These are phyloP conservation scores for Eumerus sabulonum DNA, from an alignment of 2,888 invertebrate species.

Conservation along the genomic window DNA sequence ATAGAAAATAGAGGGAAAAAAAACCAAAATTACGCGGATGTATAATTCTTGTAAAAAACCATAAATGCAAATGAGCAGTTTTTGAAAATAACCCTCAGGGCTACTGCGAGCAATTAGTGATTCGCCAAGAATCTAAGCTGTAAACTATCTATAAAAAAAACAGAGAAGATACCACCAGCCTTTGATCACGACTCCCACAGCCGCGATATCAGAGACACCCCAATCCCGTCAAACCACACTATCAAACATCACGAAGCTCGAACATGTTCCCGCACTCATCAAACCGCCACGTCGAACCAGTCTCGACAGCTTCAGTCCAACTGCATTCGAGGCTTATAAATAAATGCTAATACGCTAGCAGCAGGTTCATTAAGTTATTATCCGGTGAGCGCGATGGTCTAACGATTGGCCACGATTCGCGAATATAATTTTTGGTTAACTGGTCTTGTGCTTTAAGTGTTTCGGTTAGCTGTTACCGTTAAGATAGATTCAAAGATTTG, in stretches of 20 bases:
- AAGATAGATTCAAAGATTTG: slow-evolving; percentile 24
- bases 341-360: slow-evolving; percentile 45
- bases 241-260: too few relatives aligned
- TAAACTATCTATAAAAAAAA: background rate
- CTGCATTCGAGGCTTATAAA: slow-evolving; percentile 46
- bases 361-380: slow-evolving; percentile 49
- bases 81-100: too few relatives aligned
- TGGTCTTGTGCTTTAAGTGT: slow-evolving; percentile 12
- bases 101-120: too few relatives aligned
- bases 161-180: background rate
- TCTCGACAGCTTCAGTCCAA: background rate
- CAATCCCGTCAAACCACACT: too few relatives aligned
- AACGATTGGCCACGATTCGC: slow-evolving; percentile 24
- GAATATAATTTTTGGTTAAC: slow-evolving; percentile 2
- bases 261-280: slow-evolving; percentile 37
- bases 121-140: too few relatives aligned
- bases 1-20: too few relatives aligned
- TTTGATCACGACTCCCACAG: background rate
- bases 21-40: too few relatives aligned
- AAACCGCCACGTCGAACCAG: slow-evolving; percentile 43
- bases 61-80: too few relatives aligned
- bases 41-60: too few relatives aligned
- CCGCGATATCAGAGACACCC: background rate
- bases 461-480: slow-evolving; percentile 22
- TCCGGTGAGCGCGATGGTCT: slow-evolving; percentile 53